phyloP scores from a whole-genome alignment of 1,140 invertebrate genomes.

The Drosophila nasuta region DNA sequence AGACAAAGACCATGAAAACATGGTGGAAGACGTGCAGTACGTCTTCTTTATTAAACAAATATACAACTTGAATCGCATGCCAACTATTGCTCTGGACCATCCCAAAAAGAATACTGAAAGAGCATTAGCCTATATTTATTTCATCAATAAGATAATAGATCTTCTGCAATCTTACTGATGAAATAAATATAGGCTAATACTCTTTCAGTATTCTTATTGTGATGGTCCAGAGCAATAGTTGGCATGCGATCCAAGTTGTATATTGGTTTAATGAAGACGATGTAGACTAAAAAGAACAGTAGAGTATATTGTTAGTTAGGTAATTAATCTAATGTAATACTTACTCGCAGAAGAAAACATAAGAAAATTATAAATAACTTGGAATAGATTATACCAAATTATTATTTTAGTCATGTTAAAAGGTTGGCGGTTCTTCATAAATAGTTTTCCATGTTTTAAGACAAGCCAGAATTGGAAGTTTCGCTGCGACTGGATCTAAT shows the following conservation, averaged over 20 bases:
- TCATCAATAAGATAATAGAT: slow-evolving; percentile 18
- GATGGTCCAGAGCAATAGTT: slow-evolving; percentile 9
- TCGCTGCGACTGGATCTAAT: slow-evolving; percentile 17
- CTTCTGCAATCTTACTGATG: slow-evolving; percentile 13
- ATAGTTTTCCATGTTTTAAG: slow-evolving; percentile 87
- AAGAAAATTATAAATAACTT: slow-evolving; percentile 84
- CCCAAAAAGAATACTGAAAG: slow-evolving; percentile 20
- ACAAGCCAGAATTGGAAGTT: slow-evolving; percentile 2
- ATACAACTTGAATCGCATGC: slow-evolving; percentile 13
- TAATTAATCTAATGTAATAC: neutral
- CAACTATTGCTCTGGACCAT: neutral
- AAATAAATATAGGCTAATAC: neutral
- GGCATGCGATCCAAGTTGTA: slow-evolving; percentile 26
- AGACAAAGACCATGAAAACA: slow-evolving; percentile 12
- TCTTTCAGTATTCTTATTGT: slow-evolving; percentile 18
- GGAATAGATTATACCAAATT: slow-evolving; percentile 91
- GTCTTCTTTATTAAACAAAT: neutral
- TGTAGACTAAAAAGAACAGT: slow-evolving; percentile 12
- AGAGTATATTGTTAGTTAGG: neutral
- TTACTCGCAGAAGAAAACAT: slow-evolving; percentile 20
- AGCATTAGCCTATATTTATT: neutral
- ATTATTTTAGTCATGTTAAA: slow-evolving; percentile 90
- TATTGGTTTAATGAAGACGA: neutral
- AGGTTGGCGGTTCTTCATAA: slow-evolving; percentile 93
- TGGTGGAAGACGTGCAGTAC: slow-evolving; percentile 45